Conservation (phyloP, 2,797 vertebrate species). For the Euphonia xanthogaster region DNA sequence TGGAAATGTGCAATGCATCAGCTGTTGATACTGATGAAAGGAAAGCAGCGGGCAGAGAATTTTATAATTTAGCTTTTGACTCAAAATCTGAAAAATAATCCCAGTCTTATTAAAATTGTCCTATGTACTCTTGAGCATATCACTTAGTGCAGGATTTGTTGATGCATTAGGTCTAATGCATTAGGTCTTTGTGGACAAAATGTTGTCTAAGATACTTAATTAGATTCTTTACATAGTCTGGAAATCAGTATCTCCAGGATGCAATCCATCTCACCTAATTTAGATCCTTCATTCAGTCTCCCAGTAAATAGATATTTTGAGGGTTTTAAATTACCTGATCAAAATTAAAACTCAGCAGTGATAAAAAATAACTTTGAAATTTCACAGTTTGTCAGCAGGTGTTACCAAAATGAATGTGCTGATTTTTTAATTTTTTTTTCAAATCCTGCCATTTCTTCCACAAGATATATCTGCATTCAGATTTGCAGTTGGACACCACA, state of each 20-base stretch:
- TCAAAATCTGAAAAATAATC: neutral
- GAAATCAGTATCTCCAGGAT: neutral
- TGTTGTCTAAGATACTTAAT: neutral
- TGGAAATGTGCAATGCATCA: neutral
- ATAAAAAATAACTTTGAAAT: neutral
- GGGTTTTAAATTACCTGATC: neutral
- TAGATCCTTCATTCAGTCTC: neutral
- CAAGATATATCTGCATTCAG: neutral
- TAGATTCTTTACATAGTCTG: neutral
- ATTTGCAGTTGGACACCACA: neutral
- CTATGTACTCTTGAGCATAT: neutral
- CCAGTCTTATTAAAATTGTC: neutral
- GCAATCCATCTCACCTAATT: neutral
- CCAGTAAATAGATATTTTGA: neutral
- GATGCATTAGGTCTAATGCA: too few species aligned
- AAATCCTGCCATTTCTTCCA: accelerated
- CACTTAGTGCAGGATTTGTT: neutral
- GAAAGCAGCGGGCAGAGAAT: neutral
- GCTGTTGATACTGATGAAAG: neutral
- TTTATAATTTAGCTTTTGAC: neutral
- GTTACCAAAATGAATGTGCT: neutral
- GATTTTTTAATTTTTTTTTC: neutral
- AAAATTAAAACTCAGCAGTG: neutral
- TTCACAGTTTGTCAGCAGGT: neutral
- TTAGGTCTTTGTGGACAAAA: neutral